These are phyloP conservation scores for Penaeus chinensis DNA, from an alignment of 1,140 invertebrate species.

Conservation along the genomic window DNA sequence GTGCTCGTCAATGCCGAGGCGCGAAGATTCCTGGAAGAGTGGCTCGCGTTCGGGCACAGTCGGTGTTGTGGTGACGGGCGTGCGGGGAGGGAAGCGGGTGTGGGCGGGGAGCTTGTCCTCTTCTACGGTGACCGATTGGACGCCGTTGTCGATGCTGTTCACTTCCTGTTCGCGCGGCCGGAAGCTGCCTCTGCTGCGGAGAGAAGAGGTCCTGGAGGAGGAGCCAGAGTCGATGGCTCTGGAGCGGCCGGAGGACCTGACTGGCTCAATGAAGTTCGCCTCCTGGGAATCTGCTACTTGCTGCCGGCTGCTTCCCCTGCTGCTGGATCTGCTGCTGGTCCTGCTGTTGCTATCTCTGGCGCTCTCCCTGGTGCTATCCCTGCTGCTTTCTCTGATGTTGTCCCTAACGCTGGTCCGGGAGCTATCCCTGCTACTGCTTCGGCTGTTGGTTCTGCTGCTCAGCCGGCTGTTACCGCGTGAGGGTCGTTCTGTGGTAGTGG, in stretches of 20 bases:
- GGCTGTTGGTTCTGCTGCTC: slow-evolving; percentile 26
- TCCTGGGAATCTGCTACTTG: slow-evolving; percentile 19
- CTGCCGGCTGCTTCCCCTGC: background rate
- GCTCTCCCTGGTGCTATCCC: slow-evolving; percentile 6
- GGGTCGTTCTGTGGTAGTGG: slow-evolving; percentile 27
- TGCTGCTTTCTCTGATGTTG: background rate
- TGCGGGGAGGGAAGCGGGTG: slow-evolving; percentile 57
- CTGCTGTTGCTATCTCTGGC: background rate
- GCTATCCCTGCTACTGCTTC: slow-evolving; percentile 13
- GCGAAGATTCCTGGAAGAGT: slow-evolving; percentile 35
- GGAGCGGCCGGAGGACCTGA: background rate
- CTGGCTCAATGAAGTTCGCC: slow-evolving; percentile 33
- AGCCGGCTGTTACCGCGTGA: slow-evolving; percentile 14
- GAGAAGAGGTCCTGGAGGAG: slow-evolving; percentile 17
- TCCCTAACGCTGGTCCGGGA: background rate
- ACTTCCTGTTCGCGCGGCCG: background rate
- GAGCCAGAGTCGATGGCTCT: slow-evolving; percentile 16
- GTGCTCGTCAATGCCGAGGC: slow-evolving; percentile 41
- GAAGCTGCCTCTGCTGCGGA: background rate
- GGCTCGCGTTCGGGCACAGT: slow-evolving; percentile 13
- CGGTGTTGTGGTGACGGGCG: slow-evolving; percentile 18
- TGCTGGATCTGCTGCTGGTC: background rate
- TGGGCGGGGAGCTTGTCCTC: slow-evolving; percentile 56
- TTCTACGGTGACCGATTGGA: slow-evolving; percentile 44
- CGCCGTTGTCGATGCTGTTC: slow-evolving; percentile 23